phyloP scores from a whole-genome alignment of 1,140 invertebrate species.

The Camponotus pennsylvanicus region DNA sequence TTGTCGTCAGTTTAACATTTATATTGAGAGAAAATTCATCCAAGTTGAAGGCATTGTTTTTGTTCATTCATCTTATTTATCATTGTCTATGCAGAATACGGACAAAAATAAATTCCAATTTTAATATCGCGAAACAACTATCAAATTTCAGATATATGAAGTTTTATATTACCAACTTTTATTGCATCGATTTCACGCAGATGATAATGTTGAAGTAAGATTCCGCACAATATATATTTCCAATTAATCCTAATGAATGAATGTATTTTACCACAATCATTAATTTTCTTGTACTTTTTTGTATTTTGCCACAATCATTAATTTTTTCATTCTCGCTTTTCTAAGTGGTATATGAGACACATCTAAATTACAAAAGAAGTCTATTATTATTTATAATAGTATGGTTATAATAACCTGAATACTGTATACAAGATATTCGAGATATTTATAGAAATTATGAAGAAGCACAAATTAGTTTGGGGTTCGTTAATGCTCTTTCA shows the following conservation, averaged over 20 bases:
- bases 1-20: not conserved
- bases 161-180: not conserved
- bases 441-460: not conserved
- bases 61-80: not conserved
- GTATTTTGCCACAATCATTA: not conserved
- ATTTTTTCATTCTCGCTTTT: not conserved
- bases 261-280: not conserved
- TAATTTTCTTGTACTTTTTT: not conserved
- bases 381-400: not conserved
- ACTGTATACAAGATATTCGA: not conserved
- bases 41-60: not conserved
- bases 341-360: not conserved
- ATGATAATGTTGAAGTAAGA: too few relatives aligned
- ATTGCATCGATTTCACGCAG: not conserved
- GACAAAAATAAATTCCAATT: not conserved
- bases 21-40: not conserved
- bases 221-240: not conserved
- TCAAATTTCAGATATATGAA: not conserved
- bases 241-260: too few relatives aligned
- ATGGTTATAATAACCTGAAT: not conserved
- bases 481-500: constrained; percentile 1
- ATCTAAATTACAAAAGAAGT: not conserved
- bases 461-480: constrained; percentile 7
- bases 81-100: not conserved
- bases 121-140: not conserved